Conservation (phyloP, 1,140 invertebrate genomes). For the Drosophila neocordata region DNA sequence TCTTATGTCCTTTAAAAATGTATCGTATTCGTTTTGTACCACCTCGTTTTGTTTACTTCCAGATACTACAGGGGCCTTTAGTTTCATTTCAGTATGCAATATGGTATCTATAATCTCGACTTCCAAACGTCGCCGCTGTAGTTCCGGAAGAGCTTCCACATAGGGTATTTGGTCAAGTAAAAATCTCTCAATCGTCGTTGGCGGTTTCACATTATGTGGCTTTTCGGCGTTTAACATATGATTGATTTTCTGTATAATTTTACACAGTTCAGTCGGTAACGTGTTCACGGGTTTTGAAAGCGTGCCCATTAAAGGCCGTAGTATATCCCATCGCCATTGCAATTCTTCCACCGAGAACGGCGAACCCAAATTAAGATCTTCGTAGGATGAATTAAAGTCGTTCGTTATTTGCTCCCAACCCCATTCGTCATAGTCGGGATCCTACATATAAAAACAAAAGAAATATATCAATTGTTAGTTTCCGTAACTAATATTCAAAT, state of each 20-base stretch:
- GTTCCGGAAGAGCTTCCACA: conserved; percentile 37
- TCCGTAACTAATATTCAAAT: not conserved
- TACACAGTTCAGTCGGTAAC: conserved; percentile 32
- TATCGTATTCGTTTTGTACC: conserved; percentile 40
- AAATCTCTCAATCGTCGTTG: not conserved
- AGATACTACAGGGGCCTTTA: not conserved
- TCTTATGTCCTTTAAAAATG: conserved; percentile 46
- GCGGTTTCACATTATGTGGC: not conserved
- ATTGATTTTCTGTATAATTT: conserved; percentile 36
- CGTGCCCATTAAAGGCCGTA: conserved; percentile 32
- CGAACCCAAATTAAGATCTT: not conserved
- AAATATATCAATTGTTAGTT: not conserved
- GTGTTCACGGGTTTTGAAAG: conserved; percentile 22
- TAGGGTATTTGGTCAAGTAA: conserved; percentile 39
- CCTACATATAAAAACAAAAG: not conserved
- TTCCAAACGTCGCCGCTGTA: conserved; percentile 42
- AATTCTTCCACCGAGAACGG: conserved; percentile 50
- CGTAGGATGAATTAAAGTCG: conserved; percentile 57
- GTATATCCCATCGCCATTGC: conserved; percentile 50
- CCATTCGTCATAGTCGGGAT: conserved; percentile 62
- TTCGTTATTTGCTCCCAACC: conserved; percentile 58
- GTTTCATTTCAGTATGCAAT: conserved; percentile 15
- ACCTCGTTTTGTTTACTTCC: not conserved
- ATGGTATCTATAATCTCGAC: conserved; percentile 28
- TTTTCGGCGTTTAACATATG: conserved; percentile 15